Evolutionary conservation across 2,797 vertebrate genomes (phyloP), one percentile per base, ranked within the genome.

Genomic region (Pyrocephalus nanus): DNA sequence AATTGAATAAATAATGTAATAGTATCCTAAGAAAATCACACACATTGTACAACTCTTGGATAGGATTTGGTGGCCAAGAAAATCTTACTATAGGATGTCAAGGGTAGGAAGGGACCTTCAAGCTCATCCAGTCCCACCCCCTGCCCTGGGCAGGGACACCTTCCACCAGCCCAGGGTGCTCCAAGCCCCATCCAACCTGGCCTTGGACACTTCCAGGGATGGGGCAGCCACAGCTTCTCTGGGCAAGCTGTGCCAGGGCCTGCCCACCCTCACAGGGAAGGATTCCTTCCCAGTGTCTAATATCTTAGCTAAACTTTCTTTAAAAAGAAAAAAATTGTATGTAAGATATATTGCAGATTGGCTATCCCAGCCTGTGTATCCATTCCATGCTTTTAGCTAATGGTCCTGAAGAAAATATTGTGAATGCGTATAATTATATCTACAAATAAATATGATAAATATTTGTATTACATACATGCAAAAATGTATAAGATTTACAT

Each of bases 121-220:
- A n/a, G 30, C 15, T 2, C 42, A 45, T 12, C 62, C 30, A 12
- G 15, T n/a, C 0, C 21, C 21, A 25, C 3, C 21, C 21, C 30
- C 42, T 65, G 62, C 42, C 62, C 8, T 17, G 30, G 43, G 23
- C 32, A 65, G 43, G 43, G 43, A 47, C 62, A 45, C 43, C 32
- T 65, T 6, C 32, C 64, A 66, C 43, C 5, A 26, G 8, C 43
- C 43, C 64, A 26, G 42, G 30, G 7, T 45, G 30, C 22, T 65
- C 62, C 62, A 42, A 60, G 60, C 60, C 38, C 27, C 6, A 2
- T 40, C 60, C 60, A 45, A 12, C 40, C 61, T 64, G 61, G 61
- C 61, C 40, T 45, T 23, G 61, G 42, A 45, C 42, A 64, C 42
- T 45, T 6, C 42, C 61, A 64, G 40, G 61, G 61, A 23, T 64